These are phyloP conservation scores for Calliopsis andreniformis DNA, from an alignment of 1,140 invertebrate species.

Conservation along the genomic window DNA sequence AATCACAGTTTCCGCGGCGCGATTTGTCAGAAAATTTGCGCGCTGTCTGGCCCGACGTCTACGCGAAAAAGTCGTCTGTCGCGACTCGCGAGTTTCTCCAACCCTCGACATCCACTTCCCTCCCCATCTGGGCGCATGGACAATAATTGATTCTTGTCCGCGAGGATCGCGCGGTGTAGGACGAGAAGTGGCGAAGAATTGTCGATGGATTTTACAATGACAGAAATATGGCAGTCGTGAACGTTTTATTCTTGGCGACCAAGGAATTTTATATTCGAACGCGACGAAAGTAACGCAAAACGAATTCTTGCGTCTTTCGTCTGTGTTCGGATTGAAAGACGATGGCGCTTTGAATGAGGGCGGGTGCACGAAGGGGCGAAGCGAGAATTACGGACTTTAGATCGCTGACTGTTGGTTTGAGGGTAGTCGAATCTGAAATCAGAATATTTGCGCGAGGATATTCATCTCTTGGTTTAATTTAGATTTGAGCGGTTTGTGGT, in stretches of 20 bases:
- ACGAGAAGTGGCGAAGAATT: constrained; percentile 1
- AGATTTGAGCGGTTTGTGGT: no score
- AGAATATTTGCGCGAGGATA: no score
- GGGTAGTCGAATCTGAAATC: no score
- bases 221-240: constrained; percentile 18
- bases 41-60: background rate
- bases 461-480: no score
- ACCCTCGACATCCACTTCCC: constrained; percentile 42
- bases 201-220: constrained; percentile 30
- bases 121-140: background rate
- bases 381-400: background rate
- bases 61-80: background rate
- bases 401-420: no score
- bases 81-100: constrained; percentile 37
- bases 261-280: constrained; percentile 8
- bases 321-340: no score
- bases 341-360: background rate
- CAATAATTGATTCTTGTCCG: constrained; percentile 51
- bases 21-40: constrained; percentile 60
- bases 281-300: background rate
- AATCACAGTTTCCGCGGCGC: constrained; percentile 66
- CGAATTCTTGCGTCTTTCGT: no score
- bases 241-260: constrained; percentile 27
- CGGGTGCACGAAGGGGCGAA: background rate
- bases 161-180: constrained; percentile 3